Evolutionary conservation across 2,888 invertebrate species (phyloP).

Genomic region (Hetaerina titia): DNA sequence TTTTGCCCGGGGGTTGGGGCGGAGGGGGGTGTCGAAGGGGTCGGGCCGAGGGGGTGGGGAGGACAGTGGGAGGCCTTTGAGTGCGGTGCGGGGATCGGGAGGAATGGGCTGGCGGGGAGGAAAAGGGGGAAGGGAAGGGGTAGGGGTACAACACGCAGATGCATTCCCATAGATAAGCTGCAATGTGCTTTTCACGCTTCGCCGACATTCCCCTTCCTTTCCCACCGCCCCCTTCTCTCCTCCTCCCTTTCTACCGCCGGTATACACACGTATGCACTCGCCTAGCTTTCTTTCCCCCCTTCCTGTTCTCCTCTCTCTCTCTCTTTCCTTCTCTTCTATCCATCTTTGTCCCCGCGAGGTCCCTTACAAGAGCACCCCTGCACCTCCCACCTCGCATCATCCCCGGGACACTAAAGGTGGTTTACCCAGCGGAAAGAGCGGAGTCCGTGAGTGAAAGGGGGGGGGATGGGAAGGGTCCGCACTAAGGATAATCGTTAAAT

Average conservation of each 20-base stretch:
- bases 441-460: background rate
- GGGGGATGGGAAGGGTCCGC: background rate
- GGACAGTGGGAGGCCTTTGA: background rate
- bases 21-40: background rate
- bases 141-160: background rate
- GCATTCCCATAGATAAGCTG: slow-evolving; percentile 49
- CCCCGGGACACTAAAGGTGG: background rate
- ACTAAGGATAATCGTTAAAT: background rate
- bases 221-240: background rate
- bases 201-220: background rate
- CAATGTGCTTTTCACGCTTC: slow-evolving; percentile 60
- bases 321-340: background rate
- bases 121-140: background rate
- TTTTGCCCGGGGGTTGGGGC: background rate
- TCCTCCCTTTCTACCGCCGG: background rate
- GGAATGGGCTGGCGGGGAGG: background rate
- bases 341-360: background rate
- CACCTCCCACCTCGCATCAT: background rate
- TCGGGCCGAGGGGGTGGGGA: background rate
- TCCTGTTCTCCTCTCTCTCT: background rate
- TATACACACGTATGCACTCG: background rate
- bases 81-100: background rate
- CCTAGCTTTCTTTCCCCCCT: background rate
- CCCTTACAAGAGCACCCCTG: no score
- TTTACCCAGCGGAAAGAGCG: background rate